These are phyloP conservation scores for Apus apus DNA, from an alignment of 2,113 vertebrate genomes.

Conservation along the genomic window DNA sequence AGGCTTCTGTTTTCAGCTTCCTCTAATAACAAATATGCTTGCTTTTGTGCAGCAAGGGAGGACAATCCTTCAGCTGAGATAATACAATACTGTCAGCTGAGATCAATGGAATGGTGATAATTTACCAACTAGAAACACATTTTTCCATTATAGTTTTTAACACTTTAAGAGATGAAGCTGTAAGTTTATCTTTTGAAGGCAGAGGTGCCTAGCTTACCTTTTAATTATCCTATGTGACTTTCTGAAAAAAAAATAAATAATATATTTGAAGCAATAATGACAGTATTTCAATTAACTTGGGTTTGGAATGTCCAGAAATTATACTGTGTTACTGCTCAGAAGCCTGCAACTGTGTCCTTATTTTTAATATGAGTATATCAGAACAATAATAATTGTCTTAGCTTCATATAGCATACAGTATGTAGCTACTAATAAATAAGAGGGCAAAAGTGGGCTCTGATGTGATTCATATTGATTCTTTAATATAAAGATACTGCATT, in stretches of 20 bases:
- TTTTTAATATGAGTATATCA: neutral
- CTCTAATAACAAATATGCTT: neutral
- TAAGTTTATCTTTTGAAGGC: neutral
- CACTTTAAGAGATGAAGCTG: neutral
- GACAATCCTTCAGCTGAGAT: neutral
- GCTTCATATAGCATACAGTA: neutral
- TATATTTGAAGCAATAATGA: neutral
- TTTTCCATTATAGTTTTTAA: neutral
- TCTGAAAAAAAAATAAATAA: neutral
- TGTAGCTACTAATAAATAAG: neutral
- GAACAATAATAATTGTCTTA: neutral
- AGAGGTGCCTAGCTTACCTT: neutral
- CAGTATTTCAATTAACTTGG: neutral
- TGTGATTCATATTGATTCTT: neutral
- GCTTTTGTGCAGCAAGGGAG: neutral
- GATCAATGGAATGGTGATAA: neutral
- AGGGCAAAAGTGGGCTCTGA: neutral
- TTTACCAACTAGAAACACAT: neutral
- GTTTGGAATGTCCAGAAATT: neutral
- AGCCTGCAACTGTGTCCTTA: neutral
- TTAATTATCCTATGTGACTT: neutral
- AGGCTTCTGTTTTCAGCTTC: neutral
- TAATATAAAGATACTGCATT: neutral
- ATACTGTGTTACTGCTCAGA: neutral
- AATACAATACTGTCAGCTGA: neutral